phyloP scores from a whole-genome alignment of 2,888 invertebrate genomes.

The Ferdinandea cuprea region DNA sequence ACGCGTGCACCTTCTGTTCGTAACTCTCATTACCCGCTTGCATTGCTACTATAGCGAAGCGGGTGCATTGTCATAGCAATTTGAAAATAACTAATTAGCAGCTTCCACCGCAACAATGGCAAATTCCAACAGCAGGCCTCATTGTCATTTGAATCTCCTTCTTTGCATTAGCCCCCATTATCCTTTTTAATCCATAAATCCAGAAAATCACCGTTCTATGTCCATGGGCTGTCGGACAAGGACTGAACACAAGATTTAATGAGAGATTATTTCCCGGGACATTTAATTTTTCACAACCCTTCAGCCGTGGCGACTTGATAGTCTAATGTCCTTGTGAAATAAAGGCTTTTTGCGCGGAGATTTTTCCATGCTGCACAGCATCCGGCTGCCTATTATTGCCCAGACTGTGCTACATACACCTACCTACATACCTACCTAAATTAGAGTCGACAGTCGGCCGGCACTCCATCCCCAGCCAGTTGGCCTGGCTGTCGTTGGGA shows the following conservation, averaged over 20 bases:
- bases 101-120: conserved; percentile 38
- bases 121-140: conserved; percentile 30
- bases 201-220: conserved; percentile 71
- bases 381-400: conserved; percentile 11
- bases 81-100: conserved; percentile 59
- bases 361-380: conserved; percentile 31
- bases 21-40: neutral
- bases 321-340: conserved; percentile 63
- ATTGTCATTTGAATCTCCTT: conserved; percentile 62
- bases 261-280: conserved; percentile 73
- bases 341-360: conserved; percentile 60
- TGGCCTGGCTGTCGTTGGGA: conserved; percentile 33
- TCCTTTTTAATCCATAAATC: conserved; percentile 72
- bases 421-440: too few species aligned
- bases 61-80: conserved; percentile 32
- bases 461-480: conserved; percentile 3
- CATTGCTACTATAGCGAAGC: conserved; percentile 11
- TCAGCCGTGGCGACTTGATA: conserved; percentile 68
- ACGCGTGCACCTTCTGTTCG: conserved; percentile 27
- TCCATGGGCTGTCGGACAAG: conserved; percentile 73
- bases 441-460: conserved; percentile 19
- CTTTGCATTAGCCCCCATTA: conserved; percentile 67
- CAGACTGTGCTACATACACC: conserved; percentile 9
- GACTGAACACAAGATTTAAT: conserved; percentile 72
- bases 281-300: conserved; percentile 74